A percentile compares a stretch with the other conserved stretches of the same genome.
Evolutionary conservation across 2,113 vertebrate genomes (phyloP).

Genomic region (Notothenia rossii): DNA sequence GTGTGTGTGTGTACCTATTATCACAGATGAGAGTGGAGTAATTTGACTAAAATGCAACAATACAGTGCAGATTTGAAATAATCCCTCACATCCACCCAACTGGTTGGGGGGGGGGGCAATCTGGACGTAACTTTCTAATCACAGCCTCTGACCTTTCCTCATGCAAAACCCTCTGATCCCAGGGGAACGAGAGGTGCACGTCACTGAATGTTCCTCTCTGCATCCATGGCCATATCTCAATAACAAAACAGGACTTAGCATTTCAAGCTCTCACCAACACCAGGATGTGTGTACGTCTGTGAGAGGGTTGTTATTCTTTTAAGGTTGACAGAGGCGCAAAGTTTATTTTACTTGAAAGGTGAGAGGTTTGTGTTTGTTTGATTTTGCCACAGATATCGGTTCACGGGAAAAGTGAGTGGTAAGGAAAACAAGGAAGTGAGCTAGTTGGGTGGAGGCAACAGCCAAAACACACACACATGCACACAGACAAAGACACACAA

Average conservation of each 20-base stretch:
- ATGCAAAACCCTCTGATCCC: conserved; percentile 46
- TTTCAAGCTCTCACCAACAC: not conserved
- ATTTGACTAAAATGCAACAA: conserved; percentile 81
- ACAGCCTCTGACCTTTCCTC: conserved; percentile 47
- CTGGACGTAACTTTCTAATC: conserved; percentile 57
- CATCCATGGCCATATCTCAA: not conserved
- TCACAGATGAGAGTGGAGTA: conserved; percentile 73
- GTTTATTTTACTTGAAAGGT: conserved; percentile 79
- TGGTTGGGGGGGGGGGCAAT: conserved; percentile 56
- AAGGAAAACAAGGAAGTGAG: conserved; percentile 77
- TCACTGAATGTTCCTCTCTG: not conserved
- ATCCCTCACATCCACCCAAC: conserved; percentile 69
- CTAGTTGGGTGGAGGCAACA: conserved; percentile 62
- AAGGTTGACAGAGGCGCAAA: conserved; percentile 41
- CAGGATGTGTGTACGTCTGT: conserved; percentile 43
- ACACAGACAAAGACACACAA: conserved; percentile 37
- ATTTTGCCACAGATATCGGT: conserved; percentile 74
- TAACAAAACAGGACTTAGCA: not conserved
- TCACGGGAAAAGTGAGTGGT: conserved; percentile 72
- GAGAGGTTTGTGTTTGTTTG: conserved; percentile 76
- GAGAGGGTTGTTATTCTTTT: conserved; percentile 70
- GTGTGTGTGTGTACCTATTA: conserved; percentile 60
- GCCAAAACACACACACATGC: conserved; percentile 36
- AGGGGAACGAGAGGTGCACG: not conserved
- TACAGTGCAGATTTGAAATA: conserved; percentile 75